These are phyloP conservation scores for Synchiropus splendidus DNA, from an alignment of 2,113 vertebrate genomes.

Conservation along the genomic window DNA sequence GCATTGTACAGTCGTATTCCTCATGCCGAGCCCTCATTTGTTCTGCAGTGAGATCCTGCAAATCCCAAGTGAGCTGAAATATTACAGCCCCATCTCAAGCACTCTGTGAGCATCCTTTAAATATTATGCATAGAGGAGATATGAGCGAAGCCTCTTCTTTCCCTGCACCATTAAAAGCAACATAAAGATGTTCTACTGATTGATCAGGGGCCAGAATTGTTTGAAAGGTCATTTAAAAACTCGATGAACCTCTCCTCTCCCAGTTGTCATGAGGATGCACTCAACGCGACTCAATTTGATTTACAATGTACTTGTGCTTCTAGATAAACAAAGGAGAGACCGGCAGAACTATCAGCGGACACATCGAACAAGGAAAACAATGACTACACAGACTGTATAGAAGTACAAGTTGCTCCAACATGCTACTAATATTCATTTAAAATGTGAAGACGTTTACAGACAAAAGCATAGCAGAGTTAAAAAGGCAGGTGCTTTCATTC, in stretches of 20 bases:
- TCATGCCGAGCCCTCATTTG: conserved; percentile 31
- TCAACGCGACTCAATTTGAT: conserved; percentile 37
- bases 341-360: conserved; percentile 7
- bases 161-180: conserved; percentile 42
- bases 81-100: conserved; percentile 35
- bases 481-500: too few relatives aligned
- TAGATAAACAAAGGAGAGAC: conserved; percentile 13
- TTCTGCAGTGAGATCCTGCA: conserved; percentile 24
- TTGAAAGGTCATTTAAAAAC: conserved; percentile 29
- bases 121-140: neutral
- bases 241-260: conserved; percentile 24
- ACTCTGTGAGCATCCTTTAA: conserved; percentile 32
- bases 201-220: conserved; percentile 40
- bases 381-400: too few relatives aligned
- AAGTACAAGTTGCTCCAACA: too few relatives aligned
- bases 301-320: conserved; percentile 24
- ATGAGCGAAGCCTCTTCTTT: too few relatives aligned
- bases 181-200: conserved; percentile 43
- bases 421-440: too few relatives aligned
- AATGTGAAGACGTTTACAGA: too few relatives aligned
- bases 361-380: too few relatives aligned
- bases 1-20: conserved; percentile 16
- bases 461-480: too few relatives aligned
- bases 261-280: conserved; percentile 33
- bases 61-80: conserved; percentile 36